Conservation (phyloP, 2,113 vertebrate genomes). For the Brachypteracias leptosomus region DNA sequence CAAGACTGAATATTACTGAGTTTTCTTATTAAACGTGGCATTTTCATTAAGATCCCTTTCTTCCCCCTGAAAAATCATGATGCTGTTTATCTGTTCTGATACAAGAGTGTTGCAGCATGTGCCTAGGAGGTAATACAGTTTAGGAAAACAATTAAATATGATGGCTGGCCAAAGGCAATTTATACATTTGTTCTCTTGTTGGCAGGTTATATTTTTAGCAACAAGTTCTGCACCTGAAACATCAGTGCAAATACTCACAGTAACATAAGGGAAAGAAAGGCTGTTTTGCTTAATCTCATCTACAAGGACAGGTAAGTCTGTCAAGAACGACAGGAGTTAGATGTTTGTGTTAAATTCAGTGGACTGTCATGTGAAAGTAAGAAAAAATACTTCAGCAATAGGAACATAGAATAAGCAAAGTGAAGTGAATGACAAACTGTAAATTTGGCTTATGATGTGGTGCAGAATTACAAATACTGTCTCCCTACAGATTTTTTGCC, state of each 20-base stretch:
- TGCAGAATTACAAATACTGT: not conserved
- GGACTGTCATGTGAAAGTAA: not conserved
- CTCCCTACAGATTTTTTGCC: not conserved
- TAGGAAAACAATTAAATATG: conserved; percentile 65
- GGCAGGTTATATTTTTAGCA: conserved; percentile 36
- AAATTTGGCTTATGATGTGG: not conserved
- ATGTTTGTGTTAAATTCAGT: not conserved
- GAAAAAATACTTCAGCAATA: not conserved
- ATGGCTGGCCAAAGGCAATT: conserved; percentile 62
- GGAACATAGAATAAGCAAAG: not conserved
- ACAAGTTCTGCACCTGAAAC: conserved; percentile 39
- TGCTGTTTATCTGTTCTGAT: conserved; percentile 44
- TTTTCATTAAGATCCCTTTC: conserved; percentile 74
- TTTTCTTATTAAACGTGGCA: conserved; percentile 73
- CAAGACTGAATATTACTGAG: conserved; percentile 49
- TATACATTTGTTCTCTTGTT: conserved; percentile 13
- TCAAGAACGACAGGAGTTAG: not conserved
- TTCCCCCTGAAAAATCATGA: conserved; percentile 31
- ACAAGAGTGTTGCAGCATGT: not conserved
- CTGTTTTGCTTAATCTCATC: not conserved
- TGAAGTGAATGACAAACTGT: not conserved
- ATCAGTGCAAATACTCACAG: not conserved
- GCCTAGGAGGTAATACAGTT: conserved; percentile 63
- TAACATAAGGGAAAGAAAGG: not conserved
- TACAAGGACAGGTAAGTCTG: not conserved